Base-by-base conservation (phyloP, 1,140 invertebrate species). In the Scaptomyza montana region DNA sequence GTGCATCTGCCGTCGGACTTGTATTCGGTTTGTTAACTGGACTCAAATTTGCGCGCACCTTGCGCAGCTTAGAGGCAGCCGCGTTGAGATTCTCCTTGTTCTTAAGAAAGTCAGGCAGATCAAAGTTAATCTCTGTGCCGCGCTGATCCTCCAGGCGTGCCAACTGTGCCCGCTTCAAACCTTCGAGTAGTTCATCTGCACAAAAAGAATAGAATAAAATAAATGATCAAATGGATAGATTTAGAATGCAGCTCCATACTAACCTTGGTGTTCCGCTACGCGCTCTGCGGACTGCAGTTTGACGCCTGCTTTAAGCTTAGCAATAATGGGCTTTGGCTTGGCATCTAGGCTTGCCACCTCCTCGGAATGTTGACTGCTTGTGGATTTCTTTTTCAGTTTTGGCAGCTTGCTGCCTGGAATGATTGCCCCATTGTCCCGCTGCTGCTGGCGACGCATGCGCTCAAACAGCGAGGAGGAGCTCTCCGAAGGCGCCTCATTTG, bases 71-170 rank as follows among this genome's bases (percentile, higher is more conserved):
- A 6, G 80, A 90, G 5, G 82, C 89, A 12, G 79, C 75, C 19
- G 74, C 76, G 61, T 74, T 81, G 45, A 92, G 87, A 66, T 92
- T 92, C 65, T 93, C 92, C 77, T 93, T 93, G 64, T 93, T 94
- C 92, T 96, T 96, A 13, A 97, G 92, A 91, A 97, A 96, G 77
- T 97, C 96, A 2, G 96, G 96, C 51, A 96, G 92, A 92, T 96
- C 95, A 78, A 95, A 96, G 90, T 96, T 96, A 1, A 96, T 96
- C 92, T 96, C 95, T 0, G 95, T 96, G 46, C 96, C 96, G 73
- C 96, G 93, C 92, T 97, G 96, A 91, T 97, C 96, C 90, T 97
- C 96, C 47, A 97, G 91, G 21, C 96, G 93, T 53, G 94, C 94
- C 73, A 95, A 92, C 90, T 97, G 96, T 3, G 95, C 96, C 70